phyloP scores from a whole-genome alignment of 53 echinoderm and acorn worm species.

The Hippasteria phrygiana region DNA sequence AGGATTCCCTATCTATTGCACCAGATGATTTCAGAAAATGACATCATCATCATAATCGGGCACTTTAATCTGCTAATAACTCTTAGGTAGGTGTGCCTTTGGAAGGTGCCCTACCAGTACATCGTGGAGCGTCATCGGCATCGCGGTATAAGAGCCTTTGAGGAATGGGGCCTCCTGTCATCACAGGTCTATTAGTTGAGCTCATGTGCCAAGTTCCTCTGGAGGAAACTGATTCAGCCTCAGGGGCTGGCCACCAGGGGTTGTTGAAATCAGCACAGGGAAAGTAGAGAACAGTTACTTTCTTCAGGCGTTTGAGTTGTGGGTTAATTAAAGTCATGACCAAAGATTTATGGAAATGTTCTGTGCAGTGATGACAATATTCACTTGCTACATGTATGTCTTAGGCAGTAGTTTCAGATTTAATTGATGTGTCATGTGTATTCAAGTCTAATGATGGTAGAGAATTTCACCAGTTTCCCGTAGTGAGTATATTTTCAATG shows the following conservation, averaged over 20 bases:
- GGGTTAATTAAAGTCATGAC: slow-evolving; percentile 15
- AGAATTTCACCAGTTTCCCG: no score
- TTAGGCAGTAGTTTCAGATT: neutral
- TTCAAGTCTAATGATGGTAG: no score
- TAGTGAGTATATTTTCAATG: no score
- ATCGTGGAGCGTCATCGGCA: no score
- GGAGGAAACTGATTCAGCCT: slow-evolving; percentile 21
- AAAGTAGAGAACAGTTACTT: slow-evolving; percentile 37
- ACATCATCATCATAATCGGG: no score
- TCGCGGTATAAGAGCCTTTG: neutral
- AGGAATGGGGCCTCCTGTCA: slow-evolving; percentile 45
- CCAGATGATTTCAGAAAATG: no score
- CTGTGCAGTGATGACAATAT: neutral
- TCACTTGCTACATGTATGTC: neutral
- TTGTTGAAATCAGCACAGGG: slow-evolving; percentile 42
- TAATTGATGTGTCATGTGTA: no score
- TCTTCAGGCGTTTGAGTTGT: neutral
- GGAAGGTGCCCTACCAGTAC: no score
- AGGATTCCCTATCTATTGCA: no score
- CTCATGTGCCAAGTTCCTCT: slow-evolving; percentile 52
- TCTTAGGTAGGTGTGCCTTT: no score
- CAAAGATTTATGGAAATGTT: neutral
- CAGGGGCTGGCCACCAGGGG: slow-evolving; percentile 19
- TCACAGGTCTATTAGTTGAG: slow-evolving; percentile 50
- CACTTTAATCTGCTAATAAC: no score